phyloP scores from a whole-genome alignment of 30 jellyfish, hydroid and myxozoan genomes.

The Aurelia sp. region DNA sequence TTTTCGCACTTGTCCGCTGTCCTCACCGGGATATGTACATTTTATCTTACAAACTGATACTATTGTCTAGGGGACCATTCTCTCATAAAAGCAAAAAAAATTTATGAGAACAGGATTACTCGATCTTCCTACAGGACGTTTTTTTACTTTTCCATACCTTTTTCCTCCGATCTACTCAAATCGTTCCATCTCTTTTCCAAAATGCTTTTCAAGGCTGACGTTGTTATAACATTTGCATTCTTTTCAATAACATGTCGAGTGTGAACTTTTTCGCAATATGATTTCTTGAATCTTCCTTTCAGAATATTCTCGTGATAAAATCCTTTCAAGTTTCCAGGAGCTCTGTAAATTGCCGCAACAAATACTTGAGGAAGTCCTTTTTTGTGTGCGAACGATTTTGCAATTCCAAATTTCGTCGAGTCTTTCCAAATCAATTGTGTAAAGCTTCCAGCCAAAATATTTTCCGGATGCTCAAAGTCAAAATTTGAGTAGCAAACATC shows the following conservation, averaged over 20 bases:
- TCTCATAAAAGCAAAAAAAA: no score
- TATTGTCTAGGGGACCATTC: no score
- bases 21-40: no score
- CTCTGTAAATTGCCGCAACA: conserved; percentile 64
- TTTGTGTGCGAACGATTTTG: conserved; percentile 4
- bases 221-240: conserved; percentile 19
- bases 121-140: no score
- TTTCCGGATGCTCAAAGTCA: conserved; percentile 75
- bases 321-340: conserved; percentile 76
- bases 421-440: conserved; percentile 72
- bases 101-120: no score
- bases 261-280: conserved; percentile 43
- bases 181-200: neutral
- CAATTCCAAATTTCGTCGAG: conserved; percentile 73
- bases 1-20: no score
- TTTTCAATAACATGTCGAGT: neutral
- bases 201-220: conserved; percentile 7
- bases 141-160: no score
- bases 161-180: no score
- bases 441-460: conserved; percentile 59
- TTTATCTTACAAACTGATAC: no score
- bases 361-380: conserved; percentile 47
- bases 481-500: conserved; percentile 82
- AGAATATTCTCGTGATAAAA: conserved; percentile 37
- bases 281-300: conserved; percentile 61